Evolutionary conservation across 2,888 invertebrate genomes (phyloP), one percentile per base, ranked within the genome.

Genomic region (Tenodera sinensis): DNA sequence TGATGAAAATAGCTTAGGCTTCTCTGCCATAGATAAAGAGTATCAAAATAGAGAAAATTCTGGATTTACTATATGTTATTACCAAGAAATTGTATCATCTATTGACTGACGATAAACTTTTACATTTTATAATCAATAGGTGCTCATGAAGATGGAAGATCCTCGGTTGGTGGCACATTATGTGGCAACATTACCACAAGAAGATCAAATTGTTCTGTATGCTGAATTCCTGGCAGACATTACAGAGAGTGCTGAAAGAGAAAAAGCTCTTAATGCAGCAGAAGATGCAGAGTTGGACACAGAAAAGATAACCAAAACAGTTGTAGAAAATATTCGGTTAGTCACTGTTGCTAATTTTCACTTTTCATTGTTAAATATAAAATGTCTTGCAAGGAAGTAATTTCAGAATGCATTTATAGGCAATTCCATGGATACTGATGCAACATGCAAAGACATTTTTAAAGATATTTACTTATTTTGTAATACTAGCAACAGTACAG

Each of bases 151-250:
- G 89, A 94, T 96, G 89, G 95, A 96, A 27, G 96, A 97, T 91
- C 96, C 97, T 4, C 95, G 96, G 90, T 94, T 98, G 47, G 96
- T 99, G 15, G 98, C 98, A 0, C 97, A 96, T 92, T 99, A 99
- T 92, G 96, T 97, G 0, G 96, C 98, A 3, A 96, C 96, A 89
- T 94, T 99, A 84, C 97, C 97, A 15, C 93, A 93, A 85, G 94
- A 94, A 25, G 94, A 95, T 90, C 96, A 97, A 92, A 94, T 95
- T 82, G 91, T 92, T 84, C 92, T 96, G 0, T 97, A 96, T 93
- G 95, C 97, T 0, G 94, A 95, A 91, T 96, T 96, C 91, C 94
- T 97, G 92, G 88, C 84, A 20, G 54, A 93, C 34, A 94, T 97
- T n/a, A 90, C 89, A 71, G 93, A 94, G 88, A 94, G 94, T 90